phyloP scores from a whole-genome alignment of 2,888 invertebrate genomes.

The Diadegma fenestrale region DNA sequence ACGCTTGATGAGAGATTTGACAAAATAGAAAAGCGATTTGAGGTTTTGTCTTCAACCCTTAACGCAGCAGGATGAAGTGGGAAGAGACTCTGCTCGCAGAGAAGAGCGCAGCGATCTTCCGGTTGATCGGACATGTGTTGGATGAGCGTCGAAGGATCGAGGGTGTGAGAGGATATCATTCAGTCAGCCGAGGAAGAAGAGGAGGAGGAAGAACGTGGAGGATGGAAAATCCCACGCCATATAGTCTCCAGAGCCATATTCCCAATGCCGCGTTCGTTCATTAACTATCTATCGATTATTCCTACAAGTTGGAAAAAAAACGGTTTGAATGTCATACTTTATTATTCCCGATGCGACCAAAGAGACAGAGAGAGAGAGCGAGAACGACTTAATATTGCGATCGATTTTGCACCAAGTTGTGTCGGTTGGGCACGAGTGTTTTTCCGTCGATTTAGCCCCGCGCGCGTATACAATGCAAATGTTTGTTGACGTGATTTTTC shows the following conservation, averaged over 20 bases:
- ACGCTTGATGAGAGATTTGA: too few species aligned
- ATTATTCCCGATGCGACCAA: constrained; percentile 2
- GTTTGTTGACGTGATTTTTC: constrained; percentile 22
- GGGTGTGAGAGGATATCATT: constrained; percentile 33
- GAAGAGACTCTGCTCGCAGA: not conserved
- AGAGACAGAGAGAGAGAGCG: not conserved
- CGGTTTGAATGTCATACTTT: not conserved
- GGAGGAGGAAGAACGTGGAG: not conserved
- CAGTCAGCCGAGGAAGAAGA: not conserved
- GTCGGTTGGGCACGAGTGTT: not conserved
- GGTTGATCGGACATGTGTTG: constrained; percentile 28
- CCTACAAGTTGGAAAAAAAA: not conserved
- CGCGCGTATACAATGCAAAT: not conserved
- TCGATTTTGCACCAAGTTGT: constrained; percentile 5
- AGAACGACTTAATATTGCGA: not conserved
- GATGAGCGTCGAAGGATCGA: constrained; percentile 35
- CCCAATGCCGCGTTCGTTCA: constrained; percentile 21
- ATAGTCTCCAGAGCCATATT: not conserved
- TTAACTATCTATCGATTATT: constrained; percentile 44
- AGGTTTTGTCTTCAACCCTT: not conserved
- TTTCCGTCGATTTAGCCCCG: not conserved
- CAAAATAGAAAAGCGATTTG: not conserved
- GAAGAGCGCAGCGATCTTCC: constrained; percentile 33
- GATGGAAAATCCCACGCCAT: constrained; percentile 27
- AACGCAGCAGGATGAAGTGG: not conserved